These are phyloP conservation scores for Oceanites oceanicus DNA, from an alignment of 2,113 vertebrate genomes.

Conservation along the genomic window DNA sequence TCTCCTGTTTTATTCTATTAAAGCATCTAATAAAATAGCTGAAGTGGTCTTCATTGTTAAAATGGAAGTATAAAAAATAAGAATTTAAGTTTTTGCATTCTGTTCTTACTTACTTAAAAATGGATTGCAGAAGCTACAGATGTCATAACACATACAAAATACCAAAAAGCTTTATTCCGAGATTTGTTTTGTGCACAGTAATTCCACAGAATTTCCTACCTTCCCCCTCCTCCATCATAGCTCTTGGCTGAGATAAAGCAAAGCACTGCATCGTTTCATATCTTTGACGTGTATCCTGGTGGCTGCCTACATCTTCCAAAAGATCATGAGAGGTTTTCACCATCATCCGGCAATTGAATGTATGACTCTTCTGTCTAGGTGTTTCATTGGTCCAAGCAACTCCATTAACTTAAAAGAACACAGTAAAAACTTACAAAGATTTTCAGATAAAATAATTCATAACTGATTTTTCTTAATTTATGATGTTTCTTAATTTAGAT, in stretches of 20 bases:
- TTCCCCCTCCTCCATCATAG: constrained; percentile 98
- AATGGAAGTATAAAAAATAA: not conserved
- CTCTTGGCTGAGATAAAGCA: constrained; percentile 93
- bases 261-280: constrained; percentile 99
- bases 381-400: constrained; percentile 89
- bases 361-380: constrained; percentile 93
- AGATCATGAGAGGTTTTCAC: constrained; percentile 82
- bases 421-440: not conserved
- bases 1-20: not conserved
- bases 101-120: not conserved
- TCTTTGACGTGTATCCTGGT: constrained; percentile 76
- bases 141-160: not conserved
- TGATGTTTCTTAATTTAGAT: not conserved
- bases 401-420: constrained; percentile 79
- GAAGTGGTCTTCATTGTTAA: not conserved
- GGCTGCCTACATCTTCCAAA: constrained; percentile 81
- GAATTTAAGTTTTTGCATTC: not conserved
- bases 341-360: constrained; percentile 96
- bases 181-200: not conserved
- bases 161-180: not conserved
- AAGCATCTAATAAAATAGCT: not conserved
- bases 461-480: not conserved
- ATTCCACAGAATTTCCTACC: constrained; percentile 73
- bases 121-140: not conserved
- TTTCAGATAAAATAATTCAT: not conserved